These are phyloP conservation scores for Spea hammondii DNA, from an alignment of 2,797 vertebrate species.

Conservation along the genomic window DNA sequence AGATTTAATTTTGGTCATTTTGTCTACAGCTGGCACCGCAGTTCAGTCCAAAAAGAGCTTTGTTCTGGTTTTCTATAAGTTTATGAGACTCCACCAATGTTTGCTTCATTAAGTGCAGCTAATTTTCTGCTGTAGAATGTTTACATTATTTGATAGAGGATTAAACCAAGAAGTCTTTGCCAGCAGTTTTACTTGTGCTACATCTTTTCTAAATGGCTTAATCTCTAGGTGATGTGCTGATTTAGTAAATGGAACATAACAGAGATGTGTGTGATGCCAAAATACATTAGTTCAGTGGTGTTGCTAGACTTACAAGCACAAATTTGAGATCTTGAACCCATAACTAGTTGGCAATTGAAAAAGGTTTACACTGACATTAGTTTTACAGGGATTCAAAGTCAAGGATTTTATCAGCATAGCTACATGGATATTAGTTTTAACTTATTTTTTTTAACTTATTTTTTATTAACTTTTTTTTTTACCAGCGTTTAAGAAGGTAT, in stretches of 20 bases:
- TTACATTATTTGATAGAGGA: constrained; percentile 34
- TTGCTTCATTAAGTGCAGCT: constrained; percentile 29
- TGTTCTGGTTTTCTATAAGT: constrained; percentile 16
- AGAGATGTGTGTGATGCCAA: constrained; percentile 23
- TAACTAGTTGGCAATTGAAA: no score
- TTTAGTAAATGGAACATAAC: constrained; percentile 37
- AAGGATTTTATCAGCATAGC: no score
- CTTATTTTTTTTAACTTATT: no score
- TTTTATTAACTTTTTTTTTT: no score
- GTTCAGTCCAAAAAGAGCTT: neutral
- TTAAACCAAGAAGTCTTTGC: constrained; percentile 22
- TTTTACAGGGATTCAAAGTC: no score
- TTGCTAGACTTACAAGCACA: no score
- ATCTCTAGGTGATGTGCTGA: constrained; percentile 21
- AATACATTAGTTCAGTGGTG: constrained; percentile 4
- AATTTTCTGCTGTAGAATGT: constrained; percentile 34
- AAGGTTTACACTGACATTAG: no score
- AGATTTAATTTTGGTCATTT: no score
- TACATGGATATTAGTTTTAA: no score
- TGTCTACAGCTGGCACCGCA: no score
- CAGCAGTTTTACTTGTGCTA: constrained; percentile 32
- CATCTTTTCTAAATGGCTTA: constrained; percentile 29
- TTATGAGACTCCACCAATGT: constrained; percentile 31
- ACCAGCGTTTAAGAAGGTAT: no score
- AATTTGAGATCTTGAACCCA: no score